phyloP scores from a whole-genome alignment of 2,888 invertebrate genomes.

The Notodonta ziczac region DNA sequence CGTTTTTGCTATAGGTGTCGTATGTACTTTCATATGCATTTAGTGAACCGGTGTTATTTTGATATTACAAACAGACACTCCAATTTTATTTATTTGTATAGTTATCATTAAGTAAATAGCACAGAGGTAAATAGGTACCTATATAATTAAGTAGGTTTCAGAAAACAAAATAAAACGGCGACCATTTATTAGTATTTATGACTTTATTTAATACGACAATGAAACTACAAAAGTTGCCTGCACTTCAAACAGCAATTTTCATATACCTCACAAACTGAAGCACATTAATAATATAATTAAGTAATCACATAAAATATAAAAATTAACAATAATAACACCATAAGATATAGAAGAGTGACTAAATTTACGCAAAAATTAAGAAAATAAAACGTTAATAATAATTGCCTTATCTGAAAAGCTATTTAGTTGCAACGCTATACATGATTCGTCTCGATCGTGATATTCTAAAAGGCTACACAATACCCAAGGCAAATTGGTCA shows the following conservation, averaged over 20 bases:
- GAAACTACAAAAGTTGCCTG: conserved; percentile 85
- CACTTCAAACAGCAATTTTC: conserved; percentile 80
- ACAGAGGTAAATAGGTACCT: no score
- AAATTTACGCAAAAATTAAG: conserved; percentile 81
- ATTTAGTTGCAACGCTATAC: conserved; percentile 76
- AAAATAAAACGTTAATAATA: conserved; percentile 54
- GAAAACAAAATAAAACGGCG: conserved; percentile 35
- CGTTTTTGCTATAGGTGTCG: no score
- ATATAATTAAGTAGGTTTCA: no score
- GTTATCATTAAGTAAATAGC: no score
- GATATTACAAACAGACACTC: no score
- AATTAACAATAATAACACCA: conserved; percentile 73
- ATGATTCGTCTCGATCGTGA: conserved; percentile 79
- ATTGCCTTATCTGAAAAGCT: conserved; percentile 71
- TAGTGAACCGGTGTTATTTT: no score
- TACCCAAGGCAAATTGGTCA: conserved; percentile 85
- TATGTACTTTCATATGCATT: no score
- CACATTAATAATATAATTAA: conserved; percentile 63
- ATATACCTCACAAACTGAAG: conserved; percentile 82
- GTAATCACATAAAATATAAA: conserved; percentile 72
- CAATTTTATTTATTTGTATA: no score
- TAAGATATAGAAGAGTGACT: conserved; percentile 74
- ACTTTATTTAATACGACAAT: conserved; percentile 85
- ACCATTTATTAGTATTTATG: conserved; percentile 76
- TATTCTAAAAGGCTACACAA: conserved; percentile 81